Base-by-base conservation (phyloP, 2,113 vertebrate genomes). In the Prionailurus viverrinus region DNA sequence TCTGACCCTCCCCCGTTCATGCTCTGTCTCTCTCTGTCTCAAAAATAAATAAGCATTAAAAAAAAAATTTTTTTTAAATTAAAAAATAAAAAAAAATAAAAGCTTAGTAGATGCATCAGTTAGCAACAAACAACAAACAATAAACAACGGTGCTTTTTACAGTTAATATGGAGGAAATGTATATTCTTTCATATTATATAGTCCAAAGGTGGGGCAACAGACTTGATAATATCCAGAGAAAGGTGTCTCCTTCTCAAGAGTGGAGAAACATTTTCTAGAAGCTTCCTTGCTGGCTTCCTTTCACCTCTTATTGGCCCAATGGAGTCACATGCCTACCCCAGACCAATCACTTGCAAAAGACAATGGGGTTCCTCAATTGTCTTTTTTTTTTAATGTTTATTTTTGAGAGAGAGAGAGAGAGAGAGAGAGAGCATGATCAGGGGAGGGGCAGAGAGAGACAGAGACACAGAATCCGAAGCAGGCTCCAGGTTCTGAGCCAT, bases 221-320 rank as follows among this genome's bases (percentile, higher is more conserved):
- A 74, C 23, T 51, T 29, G 33, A 55, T 25, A 68, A 53, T 33
- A 94, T 63, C 53, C 31, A 94, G 63, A 78, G 63, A 88, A 45
- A 79, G 12, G 4, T 36, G 21, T 14, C 69, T 65, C 16, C 15
- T 91, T 87, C 61, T 79, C 55, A 41, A 55, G 63, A 58, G 65
- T 15, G 33, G 45, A 73, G 48, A 85, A 66, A 68, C 1, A 1
- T 85, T 92, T 93, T 86, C 94, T 71, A 94, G 88, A 88, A 88
- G 65, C 69, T 83, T 91, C 61, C 53, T 87, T 4, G 16, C 13
- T 69, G 82, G 29, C n/a, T 31, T 78, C 58, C 39, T 31, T 25
- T 82, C 36, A 51, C 27, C n/a, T 68, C 41, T 45, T 53, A 66
- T 79, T 84, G 58, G 45, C 12, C 51, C 78, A 84, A 36, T 36